Conservation (phyloP, 1,140 invertebrate genomes). For the Calliopsis andreniformis region DNA sequence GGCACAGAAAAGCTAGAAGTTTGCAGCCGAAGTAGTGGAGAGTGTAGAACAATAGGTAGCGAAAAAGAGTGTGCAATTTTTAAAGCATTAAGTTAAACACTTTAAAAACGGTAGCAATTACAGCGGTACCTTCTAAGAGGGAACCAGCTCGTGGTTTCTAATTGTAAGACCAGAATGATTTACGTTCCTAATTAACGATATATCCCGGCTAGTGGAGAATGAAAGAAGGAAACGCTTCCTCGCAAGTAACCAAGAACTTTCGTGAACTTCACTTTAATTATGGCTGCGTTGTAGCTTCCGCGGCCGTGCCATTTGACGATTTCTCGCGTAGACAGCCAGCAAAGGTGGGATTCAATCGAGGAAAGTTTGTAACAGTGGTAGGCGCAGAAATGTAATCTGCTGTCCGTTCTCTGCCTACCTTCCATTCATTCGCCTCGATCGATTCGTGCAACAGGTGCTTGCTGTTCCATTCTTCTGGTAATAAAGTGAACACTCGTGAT, state of each 20-base stretch:
- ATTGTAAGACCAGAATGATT: constrained; percentile 28
- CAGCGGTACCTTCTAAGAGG: not conserved
- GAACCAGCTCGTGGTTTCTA: constrained; percentile 8
- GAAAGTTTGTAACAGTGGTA: constrained; percentile 18
- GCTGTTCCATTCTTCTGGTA: constrained; percentile 49
- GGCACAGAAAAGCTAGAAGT: not conserved
- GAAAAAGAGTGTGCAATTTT: not conserved
- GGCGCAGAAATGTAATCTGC: constrained; percentile 33
- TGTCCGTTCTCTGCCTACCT: constrained; percentile 53
- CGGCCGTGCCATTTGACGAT: no score
- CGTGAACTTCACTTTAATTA: not conserved
- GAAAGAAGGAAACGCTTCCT: not conserved
- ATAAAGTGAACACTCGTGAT: constrained; percentile 55
- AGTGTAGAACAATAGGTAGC: not conserved
- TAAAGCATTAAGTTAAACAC: constrained; percentile 25
- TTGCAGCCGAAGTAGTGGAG: not conserved
- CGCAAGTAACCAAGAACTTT: not conserved
- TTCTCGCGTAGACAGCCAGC: not conserved
- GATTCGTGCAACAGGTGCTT: constrained; percentile 66
- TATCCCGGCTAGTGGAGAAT: not conserved
- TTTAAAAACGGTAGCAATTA: constrained; percentile 18
- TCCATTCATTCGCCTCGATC: constrained; percentile 65
- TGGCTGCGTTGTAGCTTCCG: not conserved
- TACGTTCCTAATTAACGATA: constrained; percentile 39
- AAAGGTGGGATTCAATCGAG: no score